These are phyloP conservation scores for Steatocranus sp. DNA, from an alignment of 2,797 vertebrate species.

Conservation along the genomic window DNA sequence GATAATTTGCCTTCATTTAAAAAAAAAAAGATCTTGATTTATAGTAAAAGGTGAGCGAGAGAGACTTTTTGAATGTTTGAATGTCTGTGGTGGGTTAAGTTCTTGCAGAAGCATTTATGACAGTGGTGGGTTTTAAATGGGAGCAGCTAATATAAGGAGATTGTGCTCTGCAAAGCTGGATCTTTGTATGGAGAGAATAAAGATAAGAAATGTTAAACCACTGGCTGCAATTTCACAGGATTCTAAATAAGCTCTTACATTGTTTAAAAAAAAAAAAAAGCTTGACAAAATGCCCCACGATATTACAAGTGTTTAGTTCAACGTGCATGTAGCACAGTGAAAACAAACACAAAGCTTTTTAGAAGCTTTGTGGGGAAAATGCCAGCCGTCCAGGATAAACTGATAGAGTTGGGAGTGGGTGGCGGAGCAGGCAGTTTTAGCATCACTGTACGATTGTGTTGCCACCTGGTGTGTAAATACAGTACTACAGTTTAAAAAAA, in stretches of 20 bases:
- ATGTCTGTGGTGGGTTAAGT: neutral
- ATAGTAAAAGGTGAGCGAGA: neutral
- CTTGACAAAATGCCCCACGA: neutral
- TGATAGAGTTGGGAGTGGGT: neutral
- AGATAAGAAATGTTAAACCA: neutral
- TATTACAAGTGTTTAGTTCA: neutral
- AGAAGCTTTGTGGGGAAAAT: neutral
- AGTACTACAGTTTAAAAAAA: slow-evolving; percentile 14
- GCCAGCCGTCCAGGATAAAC: neutral
- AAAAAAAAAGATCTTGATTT: neutral
- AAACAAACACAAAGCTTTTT: neutral
- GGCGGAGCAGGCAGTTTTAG: neutral
- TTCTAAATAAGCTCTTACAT: neutral
- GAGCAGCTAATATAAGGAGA: neutral
- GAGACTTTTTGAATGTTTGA: neutral
- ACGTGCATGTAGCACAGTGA: neutral
- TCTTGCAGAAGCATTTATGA: neutral
- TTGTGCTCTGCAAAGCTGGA: neutral
- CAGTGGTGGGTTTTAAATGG: neutral
- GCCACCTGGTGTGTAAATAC: slow-evolving; percentile 57
- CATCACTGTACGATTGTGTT: slow-evolving; percentile 25
- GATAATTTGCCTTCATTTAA: neutral
- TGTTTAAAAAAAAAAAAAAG: neutral
- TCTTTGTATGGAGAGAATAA: neutral
- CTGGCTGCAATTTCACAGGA: neutral